Conservation (phyloP, 2,888 invertebrate species). For the Isoperla grammatica region DNA sequence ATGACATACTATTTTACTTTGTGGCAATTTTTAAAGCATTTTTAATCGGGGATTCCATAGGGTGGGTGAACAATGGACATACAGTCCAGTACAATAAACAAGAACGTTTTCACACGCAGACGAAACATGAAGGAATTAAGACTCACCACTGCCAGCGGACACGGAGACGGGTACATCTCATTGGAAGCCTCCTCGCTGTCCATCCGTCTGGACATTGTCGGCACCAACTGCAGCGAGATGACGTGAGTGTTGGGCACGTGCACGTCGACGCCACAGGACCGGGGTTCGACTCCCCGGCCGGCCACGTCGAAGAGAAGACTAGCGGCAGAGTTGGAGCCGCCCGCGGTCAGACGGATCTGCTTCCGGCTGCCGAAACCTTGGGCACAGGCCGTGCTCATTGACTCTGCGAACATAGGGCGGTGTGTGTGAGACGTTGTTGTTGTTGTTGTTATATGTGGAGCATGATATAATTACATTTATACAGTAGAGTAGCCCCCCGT, state of each 20-base stretch:
- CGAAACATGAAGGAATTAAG: no score
- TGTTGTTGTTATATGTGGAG: no score
- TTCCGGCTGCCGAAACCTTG: not conserved
- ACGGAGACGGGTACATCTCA: not conserved
- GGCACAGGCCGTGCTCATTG: not conserved
- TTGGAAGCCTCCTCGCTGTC: not conserved
- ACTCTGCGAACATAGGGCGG: not conserved
- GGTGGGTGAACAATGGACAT: no score
- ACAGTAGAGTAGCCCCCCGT: no score
- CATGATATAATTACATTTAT: no score
- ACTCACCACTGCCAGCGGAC: slow-evolving; percentile 1
- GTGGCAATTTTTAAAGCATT: no score
- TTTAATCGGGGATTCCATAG: no score
- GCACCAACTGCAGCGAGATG: not conserved
- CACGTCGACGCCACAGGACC: not conserved
- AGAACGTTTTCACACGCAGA: no score
- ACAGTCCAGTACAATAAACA: no score
- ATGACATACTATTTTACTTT: no score
- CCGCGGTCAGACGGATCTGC: not conserved
- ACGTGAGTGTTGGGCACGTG: not conserved
- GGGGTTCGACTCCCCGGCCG: not conserved
- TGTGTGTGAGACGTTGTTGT: no score
- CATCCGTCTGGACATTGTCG: not conserved
- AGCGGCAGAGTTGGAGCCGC: not conserved
- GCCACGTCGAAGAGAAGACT: not conserved